phyloP scores from a whole-genome alignment of 23 tunicate genomes.

The Ciona savignyi region DNA sequence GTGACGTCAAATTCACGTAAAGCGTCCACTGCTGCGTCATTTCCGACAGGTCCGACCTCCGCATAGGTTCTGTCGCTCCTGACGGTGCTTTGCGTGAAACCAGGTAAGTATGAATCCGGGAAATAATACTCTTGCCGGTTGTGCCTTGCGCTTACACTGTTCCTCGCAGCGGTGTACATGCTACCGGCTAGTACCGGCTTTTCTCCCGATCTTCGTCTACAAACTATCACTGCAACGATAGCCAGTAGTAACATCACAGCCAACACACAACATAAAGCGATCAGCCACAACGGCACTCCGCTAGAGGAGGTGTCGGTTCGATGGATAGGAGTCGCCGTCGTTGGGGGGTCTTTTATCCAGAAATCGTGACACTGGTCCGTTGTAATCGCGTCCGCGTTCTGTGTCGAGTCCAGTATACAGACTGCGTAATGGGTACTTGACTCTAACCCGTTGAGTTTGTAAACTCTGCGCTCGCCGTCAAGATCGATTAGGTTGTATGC shows the following conservation, averaged over 20 bases:
- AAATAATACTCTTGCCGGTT: constrained; percentile 15
- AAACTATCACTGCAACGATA: constrained; percentile 9
- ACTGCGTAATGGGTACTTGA: constrained; percentile 50
- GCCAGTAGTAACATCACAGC: constrained; percentile 21
- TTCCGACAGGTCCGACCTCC: constrained; percentile 28
- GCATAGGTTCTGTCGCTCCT: constrained; percentile 34
- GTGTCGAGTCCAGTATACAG: constrained; percentile 52
- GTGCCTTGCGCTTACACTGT: neutral
- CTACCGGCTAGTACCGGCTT: neutral
- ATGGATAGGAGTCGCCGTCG: neutral
- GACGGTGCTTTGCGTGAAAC: constrained; percentile 9
- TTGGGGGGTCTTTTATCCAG: constrained; percentile 15
- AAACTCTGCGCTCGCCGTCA: neutral
- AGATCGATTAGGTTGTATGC: neutral
- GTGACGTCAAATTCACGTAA: constrained; percentile 64
- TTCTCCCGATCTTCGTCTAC: neutral
- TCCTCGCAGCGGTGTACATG: constrained; percentile 9
- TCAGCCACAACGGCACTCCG: constrained; percentile 12
- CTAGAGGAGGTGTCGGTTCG: neutral
- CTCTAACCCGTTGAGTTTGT: constrained; percentile 12
- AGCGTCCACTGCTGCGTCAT: constrained; percentile 62
- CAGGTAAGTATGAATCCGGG: constrained; percentile 20
- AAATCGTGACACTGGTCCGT: constrained; percentile 28
- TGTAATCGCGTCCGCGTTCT: constrained; percentile 15
- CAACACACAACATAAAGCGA: constrained; percentile 16